phyloP scores from a whole-genome alignment of 2,113 vertebrate genomes.

The Solea solea region DNA sequence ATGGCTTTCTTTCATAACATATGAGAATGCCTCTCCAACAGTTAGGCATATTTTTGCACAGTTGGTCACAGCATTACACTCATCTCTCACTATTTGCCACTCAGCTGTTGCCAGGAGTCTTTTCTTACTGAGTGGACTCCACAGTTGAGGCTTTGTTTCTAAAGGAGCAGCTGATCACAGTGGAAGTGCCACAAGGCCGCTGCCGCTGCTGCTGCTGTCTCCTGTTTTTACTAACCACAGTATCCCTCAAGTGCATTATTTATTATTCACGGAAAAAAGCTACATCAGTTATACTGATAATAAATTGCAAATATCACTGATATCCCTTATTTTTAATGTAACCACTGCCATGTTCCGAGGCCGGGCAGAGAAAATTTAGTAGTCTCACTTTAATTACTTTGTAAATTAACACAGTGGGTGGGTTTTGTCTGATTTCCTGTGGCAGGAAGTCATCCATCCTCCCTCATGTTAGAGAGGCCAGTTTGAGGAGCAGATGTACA shows the following conservation, averaged over 20 bases:
- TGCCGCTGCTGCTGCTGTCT: background rate
- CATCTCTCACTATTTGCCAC: constrained; percentile 8
- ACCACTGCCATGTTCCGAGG: no score
- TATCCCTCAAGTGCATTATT: background rate
- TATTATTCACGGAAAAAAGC: background rate
- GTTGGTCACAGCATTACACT: constrained; percentile 22
- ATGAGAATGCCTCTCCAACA: constrained; percentile 32
- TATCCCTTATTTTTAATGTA: no score
- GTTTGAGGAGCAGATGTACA: constrained; percentile 6
- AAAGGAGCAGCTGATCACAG: constrained; percentile 65
- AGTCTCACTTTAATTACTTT: background rate
- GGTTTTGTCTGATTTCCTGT: constrained; percentile 20
- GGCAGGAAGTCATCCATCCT: background rate
- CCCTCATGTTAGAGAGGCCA: background rate
- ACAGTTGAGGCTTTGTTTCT: constrained; percentile 67
- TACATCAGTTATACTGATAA: background rate
- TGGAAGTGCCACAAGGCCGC: constrained; percentile 48
- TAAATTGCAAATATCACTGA: background rate
- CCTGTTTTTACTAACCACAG: constrained; percentile 5
- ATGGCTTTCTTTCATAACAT: constrained; percentile 11
- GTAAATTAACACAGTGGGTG: background rate
- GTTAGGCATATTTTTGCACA: constrained; percentile 57
- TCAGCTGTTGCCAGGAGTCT: constrained; percentile 27
- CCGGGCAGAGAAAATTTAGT: background rate
- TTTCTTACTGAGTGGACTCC: constrained; percentile 31